Conservation (phyloP, 2,113 vertebrate species). For the Mionectes macconnelli region DNA sequence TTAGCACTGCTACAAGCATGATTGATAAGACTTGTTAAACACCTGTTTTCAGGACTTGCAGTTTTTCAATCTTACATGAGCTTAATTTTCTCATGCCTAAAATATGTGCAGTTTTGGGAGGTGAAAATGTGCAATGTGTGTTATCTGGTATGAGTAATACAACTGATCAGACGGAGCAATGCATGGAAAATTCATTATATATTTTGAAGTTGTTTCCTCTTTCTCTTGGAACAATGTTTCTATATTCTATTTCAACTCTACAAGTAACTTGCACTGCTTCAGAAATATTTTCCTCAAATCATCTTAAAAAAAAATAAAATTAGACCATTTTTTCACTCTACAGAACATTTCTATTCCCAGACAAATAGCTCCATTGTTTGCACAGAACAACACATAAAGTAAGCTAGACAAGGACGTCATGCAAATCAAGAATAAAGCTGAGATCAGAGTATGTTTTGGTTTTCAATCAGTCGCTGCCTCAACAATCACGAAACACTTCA, state of each 20-base stretch:
- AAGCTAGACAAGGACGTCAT: neutral
- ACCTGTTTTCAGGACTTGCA: neutral
- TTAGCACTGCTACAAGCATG: neutral
- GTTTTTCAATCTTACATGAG: neutral
- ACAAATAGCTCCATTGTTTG: neutral
- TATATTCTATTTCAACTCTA: neutral
- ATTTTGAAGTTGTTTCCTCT: neutral
- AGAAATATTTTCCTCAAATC: neutral
- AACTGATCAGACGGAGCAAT: neutral
- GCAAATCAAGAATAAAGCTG: neutral
- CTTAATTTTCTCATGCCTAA: neutral
- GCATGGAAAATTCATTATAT: neutral
- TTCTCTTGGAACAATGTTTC: conserved; percentile 2
- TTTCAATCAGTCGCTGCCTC: neutral
- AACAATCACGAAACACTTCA: neutral
- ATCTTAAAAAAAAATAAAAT: neutral
- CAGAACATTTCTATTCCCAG: neutral
- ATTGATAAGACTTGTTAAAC: neutral
- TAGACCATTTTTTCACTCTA: neutral
- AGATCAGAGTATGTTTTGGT: neutral
- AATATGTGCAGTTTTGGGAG: neutral
- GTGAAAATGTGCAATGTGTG: neutral
- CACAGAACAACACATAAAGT: neutral
- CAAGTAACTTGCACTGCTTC: neutral
- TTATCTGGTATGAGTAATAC: neutral